Evolutionary conservation across 2,888 invertebrate genomes (phyloP).

Genomic region (Cantharis rustica): DNA sequence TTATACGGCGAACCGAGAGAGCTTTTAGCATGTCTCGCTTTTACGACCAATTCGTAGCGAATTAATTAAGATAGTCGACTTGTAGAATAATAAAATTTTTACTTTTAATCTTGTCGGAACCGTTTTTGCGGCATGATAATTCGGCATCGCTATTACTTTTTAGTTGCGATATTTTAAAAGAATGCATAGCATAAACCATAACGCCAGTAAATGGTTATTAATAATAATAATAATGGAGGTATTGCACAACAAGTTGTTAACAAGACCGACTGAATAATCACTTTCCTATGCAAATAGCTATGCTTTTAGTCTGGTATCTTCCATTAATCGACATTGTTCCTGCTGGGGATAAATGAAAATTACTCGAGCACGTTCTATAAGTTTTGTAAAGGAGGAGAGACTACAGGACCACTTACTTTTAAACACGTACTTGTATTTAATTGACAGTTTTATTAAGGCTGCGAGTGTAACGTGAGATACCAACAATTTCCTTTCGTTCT

Average conservation of each 20-base stretch:
- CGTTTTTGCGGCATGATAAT: not conserved
- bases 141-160: not conserved
- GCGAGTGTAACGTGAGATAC: not conserved
- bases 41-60: constrained; percentile 10
- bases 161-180: not conserved
- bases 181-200: not conserved
- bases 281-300: constrained; percentile 40
- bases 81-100: not conserved
- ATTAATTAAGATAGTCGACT: constrained; percentile 9
- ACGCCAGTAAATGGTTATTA: constrained; percentile 11
- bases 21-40: constrained; percentile 19
- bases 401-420: not conserved
- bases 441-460: constrained; percentile 9
- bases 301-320: constrained; percentile 28
- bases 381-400: not conserved
- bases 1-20: constrained; percentile 8
- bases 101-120: not conserved
- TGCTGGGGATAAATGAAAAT: constrained; percentile 16
- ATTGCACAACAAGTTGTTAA: constrained; percentile 40
- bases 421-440: not conserved
- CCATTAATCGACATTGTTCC: constrained; percentile 18
- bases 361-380: constrained; percentile 8
- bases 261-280: constrained; percentile 41
- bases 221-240: constrained; percentile 35
- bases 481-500: not conserved